Percentiles rank a stretch among this genome's conserved stretches.
phyloP scores from a whole-genome alignment of 1,140 invertebrate species.

The Halictus rubicundus region DNA sequence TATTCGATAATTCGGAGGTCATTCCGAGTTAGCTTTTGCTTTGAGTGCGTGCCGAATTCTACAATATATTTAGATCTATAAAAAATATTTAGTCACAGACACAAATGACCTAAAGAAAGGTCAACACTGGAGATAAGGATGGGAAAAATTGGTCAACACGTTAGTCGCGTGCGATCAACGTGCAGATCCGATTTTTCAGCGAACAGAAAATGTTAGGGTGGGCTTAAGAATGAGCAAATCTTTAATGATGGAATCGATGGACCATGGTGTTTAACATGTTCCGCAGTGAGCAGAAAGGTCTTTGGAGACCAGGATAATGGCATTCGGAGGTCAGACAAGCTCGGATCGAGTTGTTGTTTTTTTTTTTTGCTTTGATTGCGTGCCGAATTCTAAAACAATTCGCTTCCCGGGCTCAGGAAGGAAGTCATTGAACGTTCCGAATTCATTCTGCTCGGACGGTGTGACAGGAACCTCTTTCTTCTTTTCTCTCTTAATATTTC shows the following conservation, averaged over 20 bases:
- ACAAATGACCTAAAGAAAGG: no score
- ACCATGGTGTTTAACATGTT: background rate
- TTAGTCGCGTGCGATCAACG: background rate
- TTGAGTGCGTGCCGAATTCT: no score
- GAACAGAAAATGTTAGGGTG: background rate
- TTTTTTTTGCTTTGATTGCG: background rate
- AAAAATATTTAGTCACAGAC: no score
- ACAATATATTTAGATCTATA: no score
- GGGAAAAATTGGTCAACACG: background rate
- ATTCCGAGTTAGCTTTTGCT: no score
- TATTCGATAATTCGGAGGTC: no score
- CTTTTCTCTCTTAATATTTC: slow-evolving; percentile 36
- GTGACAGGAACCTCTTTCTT: background rate
- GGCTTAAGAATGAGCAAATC: background rate
- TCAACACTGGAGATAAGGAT: no score
- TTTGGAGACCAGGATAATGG: background rate
- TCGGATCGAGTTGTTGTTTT: background rate
- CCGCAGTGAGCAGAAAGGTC: background rate
- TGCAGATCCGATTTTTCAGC: background rate
- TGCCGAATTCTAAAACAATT: slow-evolving; percentile 5
- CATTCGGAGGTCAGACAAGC: background rate
- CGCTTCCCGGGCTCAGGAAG: background rate
- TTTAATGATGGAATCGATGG: background rate
- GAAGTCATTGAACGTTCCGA: slow-evolving; percentile 32
- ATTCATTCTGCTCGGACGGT: slow-evolving; percentile 3